These are phyloP conservation scores for Myotis yumanensis DNA, from an alignment of 2,113 vertebrate species.

Conservation along the genomic window DNA sequence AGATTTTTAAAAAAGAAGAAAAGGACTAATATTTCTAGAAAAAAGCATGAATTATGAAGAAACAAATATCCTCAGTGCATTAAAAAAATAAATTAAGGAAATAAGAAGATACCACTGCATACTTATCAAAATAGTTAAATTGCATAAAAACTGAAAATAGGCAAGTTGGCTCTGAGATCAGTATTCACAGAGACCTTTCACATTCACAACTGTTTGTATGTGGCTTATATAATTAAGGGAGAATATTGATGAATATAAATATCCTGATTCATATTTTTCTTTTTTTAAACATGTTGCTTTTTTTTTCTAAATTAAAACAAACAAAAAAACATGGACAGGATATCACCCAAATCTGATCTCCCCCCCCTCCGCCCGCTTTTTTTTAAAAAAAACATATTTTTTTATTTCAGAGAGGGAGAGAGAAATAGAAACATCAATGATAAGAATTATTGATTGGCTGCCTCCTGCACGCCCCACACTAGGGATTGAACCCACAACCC, in stretches of 20 bases:
- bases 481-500: too few relatives aligned
- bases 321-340: not conserved
- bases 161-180: not conserved
- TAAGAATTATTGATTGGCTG: too few relatives aligned
- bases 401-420: too few relatives aligned
- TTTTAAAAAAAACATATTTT: too few relatives aligned
- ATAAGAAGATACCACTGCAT: not conserved
- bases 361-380: too few relatives aligned
- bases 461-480: too few relatives aligned
- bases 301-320: not conserved
- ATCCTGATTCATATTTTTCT: not conserved
- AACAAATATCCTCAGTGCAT: not conserved
- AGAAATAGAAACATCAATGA: too few relatives aligned
- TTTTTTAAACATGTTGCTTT: not conserved
- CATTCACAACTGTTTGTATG: not conserved
- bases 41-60: not conserved
- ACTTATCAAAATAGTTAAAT: not conserved
- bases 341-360: not conserved
- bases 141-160: not conserved
- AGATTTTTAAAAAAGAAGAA: not conserved
- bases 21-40: not conserved
- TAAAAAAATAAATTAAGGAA: conserved; percentile 3
- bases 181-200: not conserved
- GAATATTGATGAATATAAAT: conserved; percentile 18
- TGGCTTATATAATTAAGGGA: not conserved